phyloP scores from a whole-genome alignment of 2,797 vertebrate genomes.

The Stomatorhinus walkeri region DNA sequence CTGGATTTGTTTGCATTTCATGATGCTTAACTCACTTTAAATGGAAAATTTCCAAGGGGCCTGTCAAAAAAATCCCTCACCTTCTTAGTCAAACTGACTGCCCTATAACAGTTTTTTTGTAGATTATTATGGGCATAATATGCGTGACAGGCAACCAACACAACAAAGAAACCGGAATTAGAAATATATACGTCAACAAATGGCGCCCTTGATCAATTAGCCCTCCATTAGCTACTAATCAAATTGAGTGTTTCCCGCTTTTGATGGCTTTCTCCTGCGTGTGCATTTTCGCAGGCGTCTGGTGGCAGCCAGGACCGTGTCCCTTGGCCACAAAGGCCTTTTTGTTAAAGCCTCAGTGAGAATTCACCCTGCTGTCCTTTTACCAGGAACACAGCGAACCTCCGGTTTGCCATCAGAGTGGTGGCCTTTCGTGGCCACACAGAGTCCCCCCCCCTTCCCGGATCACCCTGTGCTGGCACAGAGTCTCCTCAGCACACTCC shows the following conservation, averaged over 20 bases:
- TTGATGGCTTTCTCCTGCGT: slow-evolving; percentile 59
- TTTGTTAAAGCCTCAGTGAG: slow-evolving; percentile 72
- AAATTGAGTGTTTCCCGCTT: slow-evolving; percentile 53
- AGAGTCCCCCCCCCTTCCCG: slow-evolving; percentile 52
- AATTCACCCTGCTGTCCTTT: slow-evolving; percentile 75
- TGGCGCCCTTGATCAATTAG: slow-evolving; percentile 48
- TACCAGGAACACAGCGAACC: slow-evolving; percentile 74
- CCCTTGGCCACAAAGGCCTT: slow-evolving; percentile 66
- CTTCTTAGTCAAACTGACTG: neutral
- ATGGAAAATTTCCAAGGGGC: neutral
- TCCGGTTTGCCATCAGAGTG: slow-evolving; percentile 74
- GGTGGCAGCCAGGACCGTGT: slow-evolving; percentile 60
- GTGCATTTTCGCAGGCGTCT: slow-evolving; percentile 59
- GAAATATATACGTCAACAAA: slow-evolving; percentile 28
- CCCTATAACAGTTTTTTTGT: neutral
- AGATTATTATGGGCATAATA: neutral
- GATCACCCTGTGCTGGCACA: slow-evolving; percentile 68
- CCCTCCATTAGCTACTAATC: slow-evolving; percentile 55
- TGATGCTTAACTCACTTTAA: neutral
- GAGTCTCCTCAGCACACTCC: slow-evolving; percentile 55
- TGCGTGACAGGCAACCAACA: neutral
- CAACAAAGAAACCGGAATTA: neutral
- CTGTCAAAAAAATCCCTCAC: neutral
- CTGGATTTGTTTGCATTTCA: neutral
- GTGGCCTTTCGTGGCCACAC: slow-evolving; percentile 67